These are phyloP conservation scores for Holacanthus passer DNA, from an alignment of 2,113 vertebrate genomes.

Conservation along the genomic window DNA sequence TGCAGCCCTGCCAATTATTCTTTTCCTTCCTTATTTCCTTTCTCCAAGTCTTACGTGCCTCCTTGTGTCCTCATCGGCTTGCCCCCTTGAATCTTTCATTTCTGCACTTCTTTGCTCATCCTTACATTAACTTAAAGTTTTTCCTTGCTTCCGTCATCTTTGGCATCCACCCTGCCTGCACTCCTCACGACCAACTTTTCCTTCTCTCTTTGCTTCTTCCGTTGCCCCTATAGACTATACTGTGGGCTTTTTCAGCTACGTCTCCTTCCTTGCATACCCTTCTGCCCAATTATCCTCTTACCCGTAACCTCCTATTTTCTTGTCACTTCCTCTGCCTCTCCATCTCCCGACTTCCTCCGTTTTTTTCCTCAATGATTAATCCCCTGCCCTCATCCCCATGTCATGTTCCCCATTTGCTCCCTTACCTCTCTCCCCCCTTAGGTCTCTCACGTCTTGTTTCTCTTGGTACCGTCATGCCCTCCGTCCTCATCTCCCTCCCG, in stretches of 20 bases:
- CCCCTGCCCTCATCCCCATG: conserved; percentile 27
- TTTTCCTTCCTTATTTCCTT: conserved; percentile 4
- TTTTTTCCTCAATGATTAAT: conserved; percentile 21
- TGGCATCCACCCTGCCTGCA: background rate
- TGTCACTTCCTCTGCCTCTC: conserved; percentile 55
- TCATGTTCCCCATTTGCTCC: conserved; percentile 20
- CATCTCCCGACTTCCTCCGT: conserved; percentile 13
- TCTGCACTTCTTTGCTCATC: background rate
- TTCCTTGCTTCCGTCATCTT: conserved; percentile 23
- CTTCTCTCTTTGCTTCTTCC: background rate
- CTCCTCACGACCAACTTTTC: background rate
- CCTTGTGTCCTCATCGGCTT: conserved; percentile 20
- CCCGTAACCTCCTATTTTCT: conserved; percentile 58
- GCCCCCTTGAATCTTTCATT: background rate
- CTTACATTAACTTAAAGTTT: too few species aligned
- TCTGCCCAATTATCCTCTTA: conserved; percentile 64
- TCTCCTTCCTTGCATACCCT: conserved; percentile 50
- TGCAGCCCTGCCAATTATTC: conserved; percentile 39
- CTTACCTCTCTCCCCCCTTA: background rate
- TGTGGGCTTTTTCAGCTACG: conserved; percentile 31
- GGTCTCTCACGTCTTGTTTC: conserved; percentile 50
- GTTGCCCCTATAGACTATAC: conserved; percentile 26
- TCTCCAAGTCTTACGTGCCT: conserved; percentile 4
- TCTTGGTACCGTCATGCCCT: conserved; percentile 32
- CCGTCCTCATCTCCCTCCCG: conserved; percentile 18